Base-by-base conservation (phyloP, 1,140 invertebrate species). In the Drosophila willistoni region DNA sequence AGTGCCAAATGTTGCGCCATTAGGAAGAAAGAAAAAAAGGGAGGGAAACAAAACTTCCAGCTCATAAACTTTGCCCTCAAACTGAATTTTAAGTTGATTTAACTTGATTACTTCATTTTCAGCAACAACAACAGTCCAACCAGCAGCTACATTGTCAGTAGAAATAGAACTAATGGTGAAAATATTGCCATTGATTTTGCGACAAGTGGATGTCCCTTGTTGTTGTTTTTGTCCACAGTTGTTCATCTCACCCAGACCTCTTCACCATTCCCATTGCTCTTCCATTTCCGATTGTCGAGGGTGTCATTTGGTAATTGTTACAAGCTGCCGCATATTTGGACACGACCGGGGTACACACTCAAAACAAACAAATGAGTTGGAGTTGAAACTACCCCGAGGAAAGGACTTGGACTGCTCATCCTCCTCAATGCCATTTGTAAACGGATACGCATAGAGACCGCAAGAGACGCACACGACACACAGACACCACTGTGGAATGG, bases 261-360 rank as follows among this genome's bases (percentile, higher is more conserved):
- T 25, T 25, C 1, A 25, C 25, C 34, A 19, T 34, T 59, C 29
- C n/a, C 55, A 25, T 39, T 75, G 36, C 34, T 60, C 66, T 67
- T 22, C 64, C 66, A 68, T 61, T 62, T 54, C 55, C 73, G 72
- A 78, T 78, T 76, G 76, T 82, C 77, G 82, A 87, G 87, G 87
- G 87, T 90, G 87, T 90, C 87, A 90, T 90, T 90, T 90, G 77
- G 87, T 90, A 90, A 90, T 90, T 90, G 87, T 75, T 90, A 90
- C 87, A 90, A 86, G 82, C 83, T 86, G 82, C 82, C 82, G 83
- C 82, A 87, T 86, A 86, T 86, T 86, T 86, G 84, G 84, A 89
- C 79, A 87, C 39, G 57, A 17, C 60, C 57, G 33, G 63, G 67
- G 79, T 57, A 71, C 71, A 68, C 70, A 81, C 77, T 79, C 78